Evolutionary conservation across 2,888 invertebrate genomes (phyloP), one percentile per base, ranked within the genome.

Genomic region (Melinaea marsaeus): DNA sequence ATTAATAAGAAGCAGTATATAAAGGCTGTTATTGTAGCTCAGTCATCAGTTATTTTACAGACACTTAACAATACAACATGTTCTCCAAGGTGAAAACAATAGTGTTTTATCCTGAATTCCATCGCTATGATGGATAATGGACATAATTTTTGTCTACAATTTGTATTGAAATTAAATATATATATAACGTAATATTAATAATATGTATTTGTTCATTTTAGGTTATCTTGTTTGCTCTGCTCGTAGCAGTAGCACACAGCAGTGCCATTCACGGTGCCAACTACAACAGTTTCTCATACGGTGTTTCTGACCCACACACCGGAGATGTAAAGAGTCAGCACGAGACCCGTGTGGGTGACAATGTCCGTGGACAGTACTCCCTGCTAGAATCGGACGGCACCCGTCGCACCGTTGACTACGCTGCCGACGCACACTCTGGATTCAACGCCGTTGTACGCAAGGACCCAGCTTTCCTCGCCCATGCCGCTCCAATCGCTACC

Each of bases 401-500:
- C 58, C 83, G 85, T 66, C 86, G 92, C 67, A 89, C 85, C 37
- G 92, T 92, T 2, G 91, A 92, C 79, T 92, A 92, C 79, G 88
- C 88, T 32, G 90, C 91, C 22, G 91, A 91, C 58, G 84, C 86
- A 3, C 76, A 85, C 66, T 81, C 78, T 65, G 92, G 92, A 11
- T 92, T 92, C 84, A 92, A 91, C 81, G 92, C 92, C 57, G 84
- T 92, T 55, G 92, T 92, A 0, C 88, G 86, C 78, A 90, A 86
- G 71, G 90, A 89, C 78, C 81, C 83, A 13, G 82, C 78, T 0
- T 64, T 83, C 57, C 71, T 81, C 63, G 75, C 51, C 68, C 75
- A 80, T 48, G 67, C 66, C 45, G 56, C 61, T 46, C 42, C 63
- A 58, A 69, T 67, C 6, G 71, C 68, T 37, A 57, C 34, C 46